Evolutionary conservation across 2,888 invertebrate genomes (phyloP).

Genomic region (Neria commutata): DNA sequence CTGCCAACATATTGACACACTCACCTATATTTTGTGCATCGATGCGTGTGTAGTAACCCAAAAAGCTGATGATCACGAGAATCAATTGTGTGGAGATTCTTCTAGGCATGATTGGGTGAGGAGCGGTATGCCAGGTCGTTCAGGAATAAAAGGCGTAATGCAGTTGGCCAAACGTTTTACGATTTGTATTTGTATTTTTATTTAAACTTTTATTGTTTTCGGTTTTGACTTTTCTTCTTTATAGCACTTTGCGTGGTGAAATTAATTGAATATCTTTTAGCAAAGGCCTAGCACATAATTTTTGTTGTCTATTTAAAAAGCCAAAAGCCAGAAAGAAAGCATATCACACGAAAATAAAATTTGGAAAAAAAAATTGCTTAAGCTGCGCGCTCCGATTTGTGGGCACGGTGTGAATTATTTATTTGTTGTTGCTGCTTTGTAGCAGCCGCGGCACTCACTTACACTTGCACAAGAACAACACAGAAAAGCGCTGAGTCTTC

Average conservation of each 20-base stretch:
- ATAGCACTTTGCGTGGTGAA: background rate
- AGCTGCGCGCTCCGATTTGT: conserved; percentile 3
- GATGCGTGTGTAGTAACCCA: conserved; percentile 42
- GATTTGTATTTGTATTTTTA: conserved; percentile 1
- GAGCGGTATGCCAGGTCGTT: background rate
- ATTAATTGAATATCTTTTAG: no score
- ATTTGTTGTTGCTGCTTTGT: background rate
- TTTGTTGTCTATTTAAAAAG: no score
- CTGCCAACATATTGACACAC: conserved; percentile 44
- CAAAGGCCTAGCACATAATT: no score
- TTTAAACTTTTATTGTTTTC: background rate
- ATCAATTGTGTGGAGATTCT: conserved; percentile 36
- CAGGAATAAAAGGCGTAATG: background rate
- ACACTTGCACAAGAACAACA: no score
- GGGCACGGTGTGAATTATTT: background rate
- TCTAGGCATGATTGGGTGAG: conserved; percentile 25
- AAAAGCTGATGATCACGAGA: conserved; percentile 40
- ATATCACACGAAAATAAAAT: no score
- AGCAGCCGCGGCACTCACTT: background rate
- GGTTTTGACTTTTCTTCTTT: conserved; percentile 5
- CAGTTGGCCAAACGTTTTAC: conserved; percentile 5
- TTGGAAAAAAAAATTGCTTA: no score
- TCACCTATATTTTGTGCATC: conserved; percentile 61
- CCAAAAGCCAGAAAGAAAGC: no score
- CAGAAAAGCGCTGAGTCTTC: background rate